Base-by-base conservation (phyloP, 2,888 invertebrate genomes). In the Chloroclysta siterata region DNA sequence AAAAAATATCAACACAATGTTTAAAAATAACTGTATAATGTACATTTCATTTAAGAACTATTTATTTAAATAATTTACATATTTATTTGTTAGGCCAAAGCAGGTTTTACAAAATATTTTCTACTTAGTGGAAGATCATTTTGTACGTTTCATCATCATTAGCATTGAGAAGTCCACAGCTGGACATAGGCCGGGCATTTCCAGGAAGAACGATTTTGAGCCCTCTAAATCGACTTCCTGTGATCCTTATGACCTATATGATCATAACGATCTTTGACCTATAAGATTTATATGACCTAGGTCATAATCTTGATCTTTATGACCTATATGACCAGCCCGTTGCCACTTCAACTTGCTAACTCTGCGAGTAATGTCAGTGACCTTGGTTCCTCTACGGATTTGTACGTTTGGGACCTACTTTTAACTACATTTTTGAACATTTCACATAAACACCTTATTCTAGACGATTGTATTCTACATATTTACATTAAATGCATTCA, bases 401-500 rank as follows among this genome's bases (percentile, higher is more conserved):
- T 39, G 63, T 68, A 68, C 68, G 63, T 54, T 41, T 48, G 0
- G 50, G 36, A 51, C 46, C 41, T 53, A 28, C 52, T 41, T 42
- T 36, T 22, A 22, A 53, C 50, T 41, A 29, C 33, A 29, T 50
- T n/a, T 14, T 41, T 48, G 11, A 59, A 41, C n/a, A 47, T 46
- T 10, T 46, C 28, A 29, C 28, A 29, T 42, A 51, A 51, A 47
- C 48, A 46, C 53, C 53, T 29, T 54, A 53, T n/a, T 36, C 57
- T 64, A 65, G 28, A 56, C 54, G 63, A 59, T 52, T 68, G 22
- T 66, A 46, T 39, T 53, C 52, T 68, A 67, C 13, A 71, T 74
- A 71, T 71, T 70, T 73, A 75, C 75, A 75, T 56, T 75, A 75
- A 75, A 75, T 75, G 75, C 73, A 70, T 68, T 69, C 54, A 60